phyloP scores from a whole-genome alignment of 1,140 invertebrate species.

The Armadillidium nasatum region DNA sequence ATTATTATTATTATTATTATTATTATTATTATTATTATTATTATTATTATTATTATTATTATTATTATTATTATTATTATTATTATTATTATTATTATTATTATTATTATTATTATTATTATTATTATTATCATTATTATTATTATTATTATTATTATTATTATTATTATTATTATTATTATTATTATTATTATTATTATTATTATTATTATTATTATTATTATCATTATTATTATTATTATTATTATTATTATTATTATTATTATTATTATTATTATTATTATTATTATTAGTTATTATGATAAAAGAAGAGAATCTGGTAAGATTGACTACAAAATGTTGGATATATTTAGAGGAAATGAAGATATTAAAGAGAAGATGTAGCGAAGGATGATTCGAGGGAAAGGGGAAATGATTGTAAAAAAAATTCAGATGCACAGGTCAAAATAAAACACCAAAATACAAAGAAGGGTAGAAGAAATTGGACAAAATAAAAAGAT shows the following conservation, averaged over 20 bases:
- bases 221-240: constrained; percentile 12
- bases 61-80: constrained; percentile 5
- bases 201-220: constrained; percentile 15
- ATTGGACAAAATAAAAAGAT: no score
- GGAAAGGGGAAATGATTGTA: no score
- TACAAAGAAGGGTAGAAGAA: no score
- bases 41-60: constrained; percentile 15
- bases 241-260: constrained; percentile 15
- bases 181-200: constrained; percentile 15
- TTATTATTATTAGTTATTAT: background rate
- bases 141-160: constrained; percentile 12
- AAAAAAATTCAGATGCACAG: no score
- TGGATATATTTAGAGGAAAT: no score
- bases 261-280: constrained; percentile 11
- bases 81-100: constrained; percentile 11
- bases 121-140: background rate
- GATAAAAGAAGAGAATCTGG: no score
- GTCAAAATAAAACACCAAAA: no score
- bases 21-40: constrained; percentile 15
- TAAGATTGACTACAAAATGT: no score
- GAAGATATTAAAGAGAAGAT: no score
- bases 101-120: constrained; percentile 11
- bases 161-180: constrained; percentile 4
- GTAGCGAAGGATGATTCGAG: no score
- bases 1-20: constrained; percentile 15